Conservation (phyloP, 2,113 vertebrate species). For the Clarias macrocephalus region DNA sequence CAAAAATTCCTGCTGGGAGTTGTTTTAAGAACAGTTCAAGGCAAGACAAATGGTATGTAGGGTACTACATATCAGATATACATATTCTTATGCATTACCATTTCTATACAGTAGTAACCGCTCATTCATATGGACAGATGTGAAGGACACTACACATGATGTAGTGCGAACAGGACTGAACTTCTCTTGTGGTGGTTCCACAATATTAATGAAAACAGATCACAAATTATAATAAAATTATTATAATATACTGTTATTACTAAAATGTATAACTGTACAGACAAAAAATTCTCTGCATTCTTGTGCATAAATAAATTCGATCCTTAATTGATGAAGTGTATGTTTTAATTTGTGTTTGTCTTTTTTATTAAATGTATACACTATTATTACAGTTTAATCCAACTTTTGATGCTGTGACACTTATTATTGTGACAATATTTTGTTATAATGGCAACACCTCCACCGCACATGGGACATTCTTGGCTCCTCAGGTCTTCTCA, state of each 20-base stretch:
- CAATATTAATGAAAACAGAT: background rate
- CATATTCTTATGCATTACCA: background rate
- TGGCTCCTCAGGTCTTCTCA: slow-evolving; percentile 17
- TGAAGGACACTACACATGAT: background rate
- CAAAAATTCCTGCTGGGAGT: background rate
- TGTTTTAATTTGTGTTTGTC: background rate
- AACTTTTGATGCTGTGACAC: background rate
- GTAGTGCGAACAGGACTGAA: background rate
- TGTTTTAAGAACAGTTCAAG: background rate
- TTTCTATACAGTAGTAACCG: background rate
- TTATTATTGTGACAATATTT: background rate
- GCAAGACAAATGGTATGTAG: background rate
- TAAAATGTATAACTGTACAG: no score
- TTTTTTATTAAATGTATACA: background rate
- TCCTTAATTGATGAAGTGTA: background rate
- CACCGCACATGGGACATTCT: background rate
- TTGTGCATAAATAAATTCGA: no score
- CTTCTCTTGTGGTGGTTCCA: background rate
- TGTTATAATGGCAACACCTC: background rate
- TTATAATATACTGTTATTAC: no score
- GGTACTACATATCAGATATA: background rate
- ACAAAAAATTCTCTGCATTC: background rate
- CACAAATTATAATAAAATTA: no score
- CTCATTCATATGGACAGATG: background rate
- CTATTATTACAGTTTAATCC: background rate